phyloP scores from a whole-genome alignment of 2,113 vertebrate species.

The Ciconia boyciana region DNA sequence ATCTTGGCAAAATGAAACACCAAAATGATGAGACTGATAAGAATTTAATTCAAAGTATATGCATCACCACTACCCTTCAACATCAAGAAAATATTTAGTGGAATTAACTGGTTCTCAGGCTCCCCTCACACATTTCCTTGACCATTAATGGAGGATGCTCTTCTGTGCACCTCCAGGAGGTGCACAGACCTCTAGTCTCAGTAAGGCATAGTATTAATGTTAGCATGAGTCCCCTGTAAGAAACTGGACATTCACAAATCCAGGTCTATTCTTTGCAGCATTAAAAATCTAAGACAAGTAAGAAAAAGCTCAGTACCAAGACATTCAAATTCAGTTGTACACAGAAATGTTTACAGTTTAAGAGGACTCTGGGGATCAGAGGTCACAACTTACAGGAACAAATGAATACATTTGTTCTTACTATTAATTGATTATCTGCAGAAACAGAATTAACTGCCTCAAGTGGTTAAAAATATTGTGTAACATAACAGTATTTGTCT shows the following conservation, averaged over 20 bases:
- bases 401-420: not conserved
- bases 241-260: not conserved
- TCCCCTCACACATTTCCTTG: not conserved
- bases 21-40: not conserved
- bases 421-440: not conserved
- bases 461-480: not conserved
- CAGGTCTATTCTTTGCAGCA: not conserved
- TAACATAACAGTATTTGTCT: not conserved
- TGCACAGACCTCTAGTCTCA: not conserved
- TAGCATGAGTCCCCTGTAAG: not conserved
- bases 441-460: not conserved
- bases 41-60: not conserved
- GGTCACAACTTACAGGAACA: not conserved
- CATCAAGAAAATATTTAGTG: not conserved
- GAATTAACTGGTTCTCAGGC: not conserved
- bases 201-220: not conserved
- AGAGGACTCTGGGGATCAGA: not conserved
- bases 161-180: not conserved
- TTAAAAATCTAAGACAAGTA: not conserved
- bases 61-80: not conserved
- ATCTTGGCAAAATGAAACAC: not conserved
- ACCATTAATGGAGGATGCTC: not conserved
- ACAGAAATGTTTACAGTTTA: not conserved
- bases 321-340: not conserved
- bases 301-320: not conserved